These are phyloP conservation scores for Gisinianus flammeolus DNA, from an alignment of 2,888 invertebrate species.

Conservation along the genomic window DNA sequence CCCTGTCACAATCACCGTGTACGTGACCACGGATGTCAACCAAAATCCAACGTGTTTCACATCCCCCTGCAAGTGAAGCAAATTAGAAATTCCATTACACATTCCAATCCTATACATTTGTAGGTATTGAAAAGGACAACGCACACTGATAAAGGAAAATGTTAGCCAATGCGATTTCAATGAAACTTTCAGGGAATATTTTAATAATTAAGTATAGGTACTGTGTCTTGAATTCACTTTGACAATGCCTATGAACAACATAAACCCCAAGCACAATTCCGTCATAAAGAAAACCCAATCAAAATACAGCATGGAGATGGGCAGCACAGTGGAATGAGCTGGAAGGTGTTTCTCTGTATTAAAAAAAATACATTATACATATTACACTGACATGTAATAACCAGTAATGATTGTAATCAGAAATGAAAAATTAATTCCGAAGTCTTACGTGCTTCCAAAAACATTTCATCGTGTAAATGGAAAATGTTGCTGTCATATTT, in stretches of 20 bases:
- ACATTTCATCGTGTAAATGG: conserved; percentile 22
- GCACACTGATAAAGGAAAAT: no score
- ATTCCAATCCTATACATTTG: no score
- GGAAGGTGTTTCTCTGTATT: neutral
- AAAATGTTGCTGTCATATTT: neutral
- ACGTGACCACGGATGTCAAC: conserved; percentile 27
- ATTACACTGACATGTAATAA: no score
- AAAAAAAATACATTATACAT: no score
- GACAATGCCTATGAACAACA: conserved; percentile 3
- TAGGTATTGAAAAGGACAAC: no score
- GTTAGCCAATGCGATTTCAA: no score
- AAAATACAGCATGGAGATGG: neutral
- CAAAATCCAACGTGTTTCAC: conserved; percentile 6
- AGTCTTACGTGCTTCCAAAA: conserved; percentile 35
- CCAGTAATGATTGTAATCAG: no score
- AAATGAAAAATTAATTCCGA: neutral
- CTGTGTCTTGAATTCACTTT: no score
- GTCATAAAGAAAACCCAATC: conserved; percentile 5
- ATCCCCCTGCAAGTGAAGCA: conserved; percentile 17
- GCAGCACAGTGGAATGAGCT: neutral
- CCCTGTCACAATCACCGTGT: conserved; percentile 28
- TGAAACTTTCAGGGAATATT: no score
- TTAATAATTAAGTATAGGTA: no score
- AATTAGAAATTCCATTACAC: no score
- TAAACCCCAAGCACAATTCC: conserved; percentile 7